Percentiles rank a stretch among this genome's conserved stretches.
These are phyloP conservation scores for Plemyria rubiginata DNA, from an alignment of 2,888 invertebrate species.

Conservation along the genomic window DNA sequence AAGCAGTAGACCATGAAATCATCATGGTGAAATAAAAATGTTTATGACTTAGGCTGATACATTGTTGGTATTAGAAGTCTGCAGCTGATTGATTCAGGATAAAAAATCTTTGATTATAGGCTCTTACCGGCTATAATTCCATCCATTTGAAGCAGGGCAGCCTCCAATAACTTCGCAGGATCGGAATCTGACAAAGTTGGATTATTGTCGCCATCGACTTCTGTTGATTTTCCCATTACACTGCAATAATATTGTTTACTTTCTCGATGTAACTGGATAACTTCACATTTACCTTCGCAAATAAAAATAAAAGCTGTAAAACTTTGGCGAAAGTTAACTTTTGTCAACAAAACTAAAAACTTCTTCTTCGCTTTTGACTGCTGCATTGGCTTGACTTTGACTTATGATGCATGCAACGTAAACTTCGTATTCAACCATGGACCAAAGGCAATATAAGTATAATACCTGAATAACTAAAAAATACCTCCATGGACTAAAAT, in stretches of 20 bases:
- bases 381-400: constrained; percentile 8
- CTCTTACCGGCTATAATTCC: constrained; percentile 92
- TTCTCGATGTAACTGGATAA: constrained; percentile 22
- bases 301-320: constrained; percentile 41
- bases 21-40: constrained; percentile 22
- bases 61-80: not conserved
- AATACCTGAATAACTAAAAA: no score
- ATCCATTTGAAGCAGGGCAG: constrained; percentile 95
- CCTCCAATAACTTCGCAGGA: constrained; percentile 93
- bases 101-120: constrained; percentile 3
- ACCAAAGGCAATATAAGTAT: no score
- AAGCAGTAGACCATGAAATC: constrained; percentile 59
- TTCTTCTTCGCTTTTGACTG: not conserved
- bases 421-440: no score
- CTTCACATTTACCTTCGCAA: constrained; percentile 28
- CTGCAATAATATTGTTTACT: constrained; percentile 31
- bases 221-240: constrained; percentile 79
- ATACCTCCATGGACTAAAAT: no score
- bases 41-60: constrained; percentile 13
- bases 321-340: constrained; percentile 59
- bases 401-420: no score
- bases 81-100: constrained; percentile 2
- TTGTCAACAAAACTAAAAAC: constrained; percentile 72
- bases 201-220: constrained; percentile 80
- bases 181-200: constrained; percentile 89